Percentiles rank a stretch among this genome's conserved stretches.
Conservation (phyloP, 2,113 vertebrate species). For the Eptatretus burgeri region DNA sequence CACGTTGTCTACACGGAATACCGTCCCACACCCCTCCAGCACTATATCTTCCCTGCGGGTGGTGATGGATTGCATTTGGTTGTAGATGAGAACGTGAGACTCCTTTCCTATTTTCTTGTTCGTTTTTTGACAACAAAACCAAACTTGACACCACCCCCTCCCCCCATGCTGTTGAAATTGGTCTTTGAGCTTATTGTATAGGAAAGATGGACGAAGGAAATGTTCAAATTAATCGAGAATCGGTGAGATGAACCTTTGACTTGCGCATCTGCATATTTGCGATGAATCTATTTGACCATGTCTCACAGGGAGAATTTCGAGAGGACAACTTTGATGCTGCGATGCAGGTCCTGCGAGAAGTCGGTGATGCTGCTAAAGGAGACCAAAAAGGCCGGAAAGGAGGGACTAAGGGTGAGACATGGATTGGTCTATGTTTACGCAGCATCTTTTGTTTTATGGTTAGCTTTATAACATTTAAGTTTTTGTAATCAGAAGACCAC, state of each 20-base stretch:
- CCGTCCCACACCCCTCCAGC: conserved; percentile 73
- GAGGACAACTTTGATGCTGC: conserved; percentile 97
- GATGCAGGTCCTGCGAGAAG: conserved; percentile 78
- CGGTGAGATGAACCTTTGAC: no score
- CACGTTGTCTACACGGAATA: conserved; percentile 95
- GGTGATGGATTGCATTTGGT: conserved; percentile 88
- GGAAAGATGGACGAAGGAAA: no score
- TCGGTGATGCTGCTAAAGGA: conserved; percentile 55
- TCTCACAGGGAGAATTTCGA: conserved; percentile 56
- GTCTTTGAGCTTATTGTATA: no score
- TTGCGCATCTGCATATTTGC: no score
- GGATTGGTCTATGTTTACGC: not conserved
- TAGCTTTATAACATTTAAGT: no score
- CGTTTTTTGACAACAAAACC: no score
- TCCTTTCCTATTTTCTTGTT: no score
- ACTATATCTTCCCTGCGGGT: conserved; percentile 91
- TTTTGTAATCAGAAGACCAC: no score
- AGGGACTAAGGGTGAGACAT: conserved; percentile 44
- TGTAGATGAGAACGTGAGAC: conserved; percentile 80
- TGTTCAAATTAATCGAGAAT: no score
- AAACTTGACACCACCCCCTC: not conserved
- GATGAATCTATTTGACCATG: no score
- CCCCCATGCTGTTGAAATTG: no score
- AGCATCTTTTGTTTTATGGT: no score
- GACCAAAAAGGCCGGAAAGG: conserved; percentile 67